Base-by-base conservation (phyloP, 2,888 invertebrate genomes). In the Ormyrus labotus region DNA sequence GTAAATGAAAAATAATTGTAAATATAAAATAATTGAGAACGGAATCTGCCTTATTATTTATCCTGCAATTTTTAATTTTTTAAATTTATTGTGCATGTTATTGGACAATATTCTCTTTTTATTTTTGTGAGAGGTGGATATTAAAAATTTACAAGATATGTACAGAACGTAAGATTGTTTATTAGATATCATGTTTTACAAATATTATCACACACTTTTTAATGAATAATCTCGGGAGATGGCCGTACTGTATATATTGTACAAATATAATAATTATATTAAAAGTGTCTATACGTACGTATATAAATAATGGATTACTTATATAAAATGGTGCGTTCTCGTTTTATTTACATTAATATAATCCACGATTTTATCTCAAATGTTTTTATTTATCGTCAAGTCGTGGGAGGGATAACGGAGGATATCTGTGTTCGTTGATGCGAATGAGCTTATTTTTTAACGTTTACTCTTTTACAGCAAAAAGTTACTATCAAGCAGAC, bases 171-270 rank as follows among this genome's bases (percentile, higher is more conserved):
- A 89, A 87, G 85, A 87, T 87, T 82, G 85, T 89, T 89, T 89
- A 89, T 89, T 89, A 87, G 84, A 87, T 89, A 88, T 87, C 85
- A 87, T 88, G 88, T 89, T 89, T 89, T 90, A 90, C 89, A 90
- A 90, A 89, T 89, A 90, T 90, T 90, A 90, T 90, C 90, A 90
- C 90, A 90, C 90, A 89, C 89, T 88, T 89, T 68, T 81, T 81
- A 90, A 84, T 85, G 88, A 89, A 89, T 88, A 87, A 87, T 89
- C 86, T 85, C 85, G 86, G 84, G 83, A 84, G 86, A 88, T 88
- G 89, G 87, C 87, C 85, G 85, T 85, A 84, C 84, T 85, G 64
- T 80, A 51, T 83, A 84, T 87, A 88, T 88, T 84, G 85, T 89
- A 89, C 87, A 89, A 87, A 87, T 88, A 87, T 88, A 87, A 86